phyloP scores from a whole-genome alignment of 2,113 vertebrate species.

The Chloroceryle aenea region DNA sequence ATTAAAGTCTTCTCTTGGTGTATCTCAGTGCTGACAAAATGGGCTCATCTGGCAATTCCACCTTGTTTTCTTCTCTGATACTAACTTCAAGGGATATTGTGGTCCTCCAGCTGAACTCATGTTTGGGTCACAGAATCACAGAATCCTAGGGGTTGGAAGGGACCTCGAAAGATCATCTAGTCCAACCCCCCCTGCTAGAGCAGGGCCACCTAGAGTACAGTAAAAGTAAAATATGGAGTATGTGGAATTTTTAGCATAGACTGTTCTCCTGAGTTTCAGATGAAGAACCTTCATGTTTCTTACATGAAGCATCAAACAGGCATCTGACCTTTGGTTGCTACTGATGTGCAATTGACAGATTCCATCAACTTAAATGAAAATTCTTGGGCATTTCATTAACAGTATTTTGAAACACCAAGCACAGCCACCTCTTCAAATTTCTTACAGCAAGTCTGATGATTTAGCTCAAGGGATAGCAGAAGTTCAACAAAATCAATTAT shows the following conservation, averaged over 20 bases:
- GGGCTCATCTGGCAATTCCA: not conserved
- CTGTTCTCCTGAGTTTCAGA: not conserved
- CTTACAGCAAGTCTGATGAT: not conserved
- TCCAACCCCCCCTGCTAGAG: too few species aligned
- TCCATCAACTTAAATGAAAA: not conserved
- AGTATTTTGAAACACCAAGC: not conserved
- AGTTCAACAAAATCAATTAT: not conserved
- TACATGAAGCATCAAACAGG: not conserved
- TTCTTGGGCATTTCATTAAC: not conserved
- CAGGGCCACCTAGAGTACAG: too few species aligned
- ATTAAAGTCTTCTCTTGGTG: not conserved
- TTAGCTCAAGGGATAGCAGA: not conserved
- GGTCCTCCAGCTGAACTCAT: not conserved
- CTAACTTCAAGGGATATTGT: not conserved
- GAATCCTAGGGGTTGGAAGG: too few species aligned
- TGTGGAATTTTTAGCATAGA: not conserved
- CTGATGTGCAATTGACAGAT: not conserved
- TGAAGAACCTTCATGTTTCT: not conserved
- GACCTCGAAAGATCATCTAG: too few species aligned
- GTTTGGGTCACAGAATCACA: too few species aligned
- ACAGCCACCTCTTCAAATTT: not conserved
- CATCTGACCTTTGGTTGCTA: not conserved
- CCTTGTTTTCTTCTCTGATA: not conserved
- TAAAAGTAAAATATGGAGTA: not conserved
- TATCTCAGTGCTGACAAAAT: not conserved